Conservation (phyloP, 2,888 invertebrate genomes). For the Acanthopleura granulata region DNA sequence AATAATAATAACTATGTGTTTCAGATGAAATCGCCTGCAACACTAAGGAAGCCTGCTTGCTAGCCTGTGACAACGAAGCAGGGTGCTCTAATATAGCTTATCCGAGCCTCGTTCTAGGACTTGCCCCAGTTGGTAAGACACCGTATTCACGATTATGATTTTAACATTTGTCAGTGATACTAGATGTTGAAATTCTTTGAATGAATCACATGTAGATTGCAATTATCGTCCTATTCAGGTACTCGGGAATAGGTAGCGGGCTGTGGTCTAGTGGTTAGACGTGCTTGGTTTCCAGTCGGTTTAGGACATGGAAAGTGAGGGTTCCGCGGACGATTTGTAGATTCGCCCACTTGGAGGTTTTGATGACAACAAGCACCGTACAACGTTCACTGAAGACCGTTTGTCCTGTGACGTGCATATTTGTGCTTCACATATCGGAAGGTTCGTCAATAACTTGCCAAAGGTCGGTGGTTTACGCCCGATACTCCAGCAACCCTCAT, state of each 20-base stretch:
- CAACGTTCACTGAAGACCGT: no score
- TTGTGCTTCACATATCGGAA: no score
- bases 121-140: slow-evolving; percentile 59
- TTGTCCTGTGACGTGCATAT: no score
- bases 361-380: no score
- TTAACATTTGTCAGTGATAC: neutral
- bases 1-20: neutral
- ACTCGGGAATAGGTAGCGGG: neutral
- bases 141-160: neutral
- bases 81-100: slow-evolving; percentile 63
- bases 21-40: slow-evolving; percentile 56
- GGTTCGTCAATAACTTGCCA: no score
- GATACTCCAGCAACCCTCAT: no score
- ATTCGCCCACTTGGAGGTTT: no score
- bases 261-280: neutral
- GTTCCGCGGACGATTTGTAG: no score
- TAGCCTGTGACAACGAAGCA: slow-evolving; percentile 48
- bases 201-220: neutral
- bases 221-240: neutral
- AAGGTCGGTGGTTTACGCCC: no score
- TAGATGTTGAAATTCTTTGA: neutral
- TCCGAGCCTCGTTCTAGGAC: slow-evolving; percentile 53
- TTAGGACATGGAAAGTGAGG: no score
- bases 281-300: no score
- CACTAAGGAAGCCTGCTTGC: slow-evolving; percentile 41